Conservation (phyloP, 2,797 vertebrate genomes). For the Scyliorhinus canicula region DNA sequence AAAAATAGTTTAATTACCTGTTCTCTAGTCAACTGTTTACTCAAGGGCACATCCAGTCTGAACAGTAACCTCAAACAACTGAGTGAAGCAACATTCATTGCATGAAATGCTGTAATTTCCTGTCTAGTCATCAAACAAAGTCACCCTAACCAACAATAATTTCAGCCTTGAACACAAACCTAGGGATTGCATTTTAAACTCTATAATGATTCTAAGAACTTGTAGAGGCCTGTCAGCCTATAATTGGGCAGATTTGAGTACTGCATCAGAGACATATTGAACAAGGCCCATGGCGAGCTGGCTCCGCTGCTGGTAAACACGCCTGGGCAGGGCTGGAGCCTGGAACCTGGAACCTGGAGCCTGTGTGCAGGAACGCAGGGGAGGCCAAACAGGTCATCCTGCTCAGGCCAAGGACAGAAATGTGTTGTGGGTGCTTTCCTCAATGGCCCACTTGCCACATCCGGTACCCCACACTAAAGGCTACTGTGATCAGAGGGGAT, state of each 20-base stretch:
- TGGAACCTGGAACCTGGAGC: no score
- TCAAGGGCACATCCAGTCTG: background rate
- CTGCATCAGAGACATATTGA: background rate
- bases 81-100: background rate
- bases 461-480: no score
- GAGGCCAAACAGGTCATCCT: no score
- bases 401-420: no score
- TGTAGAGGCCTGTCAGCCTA: background rate
- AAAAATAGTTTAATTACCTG: background rate
- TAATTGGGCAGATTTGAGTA: background rate
- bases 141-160: background rate
- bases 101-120: conserved; percentile 22
- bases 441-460: no score
- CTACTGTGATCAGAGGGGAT: no score
- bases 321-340: no score
- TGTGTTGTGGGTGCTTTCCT: no score
- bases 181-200: background rate
- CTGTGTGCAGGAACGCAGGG: no score
- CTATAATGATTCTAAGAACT: background rate
- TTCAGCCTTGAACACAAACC: background rate
- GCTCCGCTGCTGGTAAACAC: no score
- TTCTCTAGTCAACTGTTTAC: background rate
- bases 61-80: background rate
- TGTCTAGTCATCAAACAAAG: background rate
- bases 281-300: background rate